Evolutionary conservation across 2,113 vertebrate genomes (phyloP), one percentile per base, ranked within the genome.

Genomic region (Phyllostomus discolor): DNA sequence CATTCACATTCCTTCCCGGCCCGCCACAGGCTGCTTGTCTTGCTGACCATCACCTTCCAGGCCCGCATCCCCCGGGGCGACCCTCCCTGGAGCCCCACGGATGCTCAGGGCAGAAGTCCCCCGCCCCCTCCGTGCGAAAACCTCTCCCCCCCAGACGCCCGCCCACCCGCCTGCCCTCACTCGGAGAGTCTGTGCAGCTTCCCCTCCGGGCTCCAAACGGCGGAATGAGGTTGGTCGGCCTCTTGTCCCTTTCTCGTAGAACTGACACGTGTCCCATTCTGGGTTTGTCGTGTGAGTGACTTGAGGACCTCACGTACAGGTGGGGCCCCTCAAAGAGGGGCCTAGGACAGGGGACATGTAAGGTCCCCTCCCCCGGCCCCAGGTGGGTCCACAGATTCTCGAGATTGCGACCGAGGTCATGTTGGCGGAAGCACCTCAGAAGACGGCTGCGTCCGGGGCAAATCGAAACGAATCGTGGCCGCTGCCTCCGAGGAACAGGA

Each of bases 1-100:
- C 15, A 20, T 3, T 41, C 54, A 1, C 43, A 17, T 17, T 54
- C 41, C 35, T 31, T 6, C 3, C 15, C 4, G n/a, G 31, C 5
- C 19, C 24, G 4, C 0, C 26, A 3, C 82, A 14, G 6, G 69
- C 88, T 57, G 19, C 15, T 26, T 7, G 1, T 28, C 10, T 19
- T 2, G 0, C 41, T 4, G 17, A 2, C 28, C 17, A 8, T 50
- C 11, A 28, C 22, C 28, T 76, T 92, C 15, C 52, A 33, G 54
- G 11, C 10, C 10, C 1, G 17, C 12, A 7, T 72, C 8, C 2
- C 1, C 0, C 35, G 1, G n/a, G 41, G n/a, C 8, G 38, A 48
- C 28, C 31, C 73, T 48, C 10, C 10, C 28, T 24, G 22, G 6
- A 35, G 38, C 57, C 38, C 7, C 48, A 7, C 9, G 3, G 0